Conservation (phyloP, 2,797 vertebrate genomes). For the Pseudochromis fuscus region DNA sequence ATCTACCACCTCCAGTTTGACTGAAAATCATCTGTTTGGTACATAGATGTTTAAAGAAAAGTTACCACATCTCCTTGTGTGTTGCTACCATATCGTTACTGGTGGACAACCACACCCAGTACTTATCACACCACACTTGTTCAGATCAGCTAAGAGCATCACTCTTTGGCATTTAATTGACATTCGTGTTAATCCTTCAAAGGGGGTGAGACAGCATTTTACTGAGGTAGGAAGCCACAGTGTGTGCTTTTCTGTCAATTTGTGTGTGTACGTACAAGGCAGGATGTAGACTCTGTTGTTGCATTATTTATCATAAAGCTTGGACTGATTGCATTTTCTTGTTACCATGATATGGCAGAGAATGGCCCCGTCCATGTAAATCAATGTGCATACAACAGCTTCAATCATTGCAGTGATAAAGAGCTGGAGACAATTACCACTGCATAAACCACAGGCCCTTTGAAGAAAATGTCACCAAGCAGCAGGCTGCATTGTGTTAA, state of each 20-base stretch:
- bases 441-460: constrained; percentile 60
- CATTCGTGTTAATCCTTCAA: constrained; percentile 74
- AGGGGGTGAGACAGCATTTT: constrained; percentile 50
- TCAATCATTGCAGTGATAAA: constrained; percentile 74
- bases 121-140: constrained; percentile 26
- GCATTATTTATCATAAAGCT: constrained; percentile 80
- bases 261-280: constrained; percentile 38
- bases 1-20: background rate
- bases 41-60: constrained; percentile 10
- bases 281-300: constrained; percentile 67
- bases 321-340: constrained; percentile 70
- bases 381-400: constrained; percentile 71
- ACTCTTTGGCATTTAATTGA: constrained; percentile 69
- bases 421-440: constrained; percentile 75
- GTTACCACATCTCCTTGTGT: background rate
- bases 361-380: constrained; percentile 68
- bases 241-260: constrained; percentile 31
- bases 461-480: constrained; percentile 72
- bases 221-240: constrained; percentile 38
- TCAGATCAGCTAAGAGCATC: constrained; percentile 30
- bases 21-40: constrained; percentile 5
- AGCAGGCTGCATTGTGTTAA: constrained; percentile 34
- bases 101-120: constrained; percentile 26
- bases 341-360: constrained; percentile 69
- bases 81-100: background rate